Evolutionary conservation across 2,113 vertebrate species (phyloP).

Genomic region (Speoplatyrhinus poulsoni): DNA sequence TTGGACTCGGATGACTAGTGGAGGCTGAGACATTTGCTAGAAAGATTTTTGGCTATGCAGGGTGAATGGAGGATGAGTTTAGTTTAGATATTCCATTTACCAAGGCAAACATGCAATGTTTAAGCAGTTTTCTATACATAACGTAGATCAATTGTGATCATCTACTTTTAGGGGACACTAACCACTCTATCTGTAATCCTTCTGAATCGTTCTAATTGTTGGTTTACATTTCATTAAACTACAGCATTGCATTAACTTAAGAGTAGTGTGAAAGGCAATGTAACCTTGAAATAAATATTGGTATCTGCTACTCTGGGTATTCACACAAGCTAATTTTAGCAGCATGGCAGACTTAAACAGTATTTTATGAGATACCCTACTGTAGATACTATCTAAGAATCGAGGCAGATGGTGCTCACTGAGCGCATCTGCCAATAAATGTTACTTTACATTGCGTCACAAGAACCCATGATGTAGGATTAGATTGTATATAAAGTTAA

Average conservation of each 20-base stretch:
- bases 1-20: constrained; percentile 27
- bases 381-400: no score
- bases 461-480: no score
- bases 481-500: no score
- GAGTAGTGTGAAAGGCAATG: constrained; percentile 31
- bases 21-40: constrained; percentile 26
- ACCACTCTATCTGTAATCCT: constrained; percentile 43
- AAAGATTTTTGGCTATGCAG: neutral
- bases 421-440: neutral
- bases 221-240: constrained; percentile 42
- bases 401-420: no score
- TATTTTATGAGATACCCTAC: constrained; percentile 17
- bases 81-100: neutral
- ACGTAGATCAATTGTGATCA: neutral
- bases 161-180: constrained; percentile 27
- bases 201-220: constrained; percentile 45
- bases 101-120: neutral
- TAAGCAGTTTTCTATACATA: neutral
- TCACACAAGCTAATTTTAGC: constrained; percentile 28
- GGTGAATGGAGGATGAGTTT: neutral
- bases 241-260: constrained; percentile 13
- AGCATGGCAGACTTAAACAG: constrained; percentile 1
- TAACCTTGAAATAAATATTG: constrained; percentile 32
- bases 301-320: constrained; percentile 26
- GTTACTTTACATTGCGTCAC: no score